These are phyloP conservation scores for Heteronetta atricapilla DNA, from an alignment of 2,113 vertebrate genomes.

Conservation along the genomic window DNA sequence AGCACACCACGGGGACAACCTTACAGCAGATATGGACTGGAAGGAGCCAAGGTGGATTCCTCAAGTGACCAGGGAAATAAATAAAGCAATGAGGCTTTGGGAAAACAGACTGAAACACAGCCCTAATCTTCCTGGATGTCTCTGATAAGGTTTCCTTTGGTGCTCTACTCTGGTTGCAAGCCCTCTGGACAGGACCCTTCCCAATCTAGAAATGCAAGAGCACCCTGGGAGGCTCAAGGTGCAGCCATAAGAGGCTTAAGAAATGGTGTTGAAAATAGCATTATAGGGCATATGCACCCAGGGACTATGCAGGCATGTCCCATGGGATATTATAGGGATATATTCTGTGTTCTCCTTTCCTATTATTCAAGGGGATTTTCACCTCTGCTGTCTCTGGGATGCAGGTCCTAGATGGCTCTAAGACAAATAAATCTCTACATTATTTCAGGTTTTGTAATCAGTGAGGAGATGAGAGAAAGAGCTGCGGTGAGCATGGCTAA, in stretches of 20 bases:
- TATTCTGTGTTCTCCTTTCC: not conserved
- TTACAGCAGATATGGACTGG: not conserved
- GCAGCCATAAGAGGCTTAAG: not conserved
- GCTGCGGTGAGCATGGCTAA: accelerated
- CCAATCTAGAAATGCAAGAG: not conserved
- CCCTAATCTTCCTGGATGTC: not conserved
- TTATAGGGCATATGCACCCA: not conserved
- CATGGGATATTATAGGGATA: not conserved
- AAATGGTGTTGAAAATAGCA: not conserved
- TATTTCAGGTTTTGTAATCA: not conserved
- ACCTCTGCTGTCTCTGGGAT: not conserved
- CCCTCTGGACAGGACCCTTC: not conserved
- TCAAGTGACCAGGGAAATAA: not conserved
- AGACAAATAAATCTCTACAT: not conserved
- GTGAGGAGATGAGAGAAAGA: not conserved
- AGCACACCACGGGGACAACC: not conserved
- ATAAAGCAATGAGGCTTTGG: not conserved
- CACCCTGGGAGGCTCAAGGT: not conserved
- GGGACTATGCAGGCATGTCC: not conserved
- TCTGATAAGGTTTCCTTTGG: not conserved
- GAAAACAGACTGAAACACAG: not conserved
- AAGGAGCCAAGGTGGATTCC: not conserved
- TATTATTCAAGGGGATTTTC: slow-evolving; percentile 16
- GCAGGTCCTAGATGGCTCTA: not conserved
- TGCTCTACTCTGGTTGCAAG: not conserved